Conservation (phyloP, 2,113 vertebrate genomes). For the Neogale vison region DNA sequence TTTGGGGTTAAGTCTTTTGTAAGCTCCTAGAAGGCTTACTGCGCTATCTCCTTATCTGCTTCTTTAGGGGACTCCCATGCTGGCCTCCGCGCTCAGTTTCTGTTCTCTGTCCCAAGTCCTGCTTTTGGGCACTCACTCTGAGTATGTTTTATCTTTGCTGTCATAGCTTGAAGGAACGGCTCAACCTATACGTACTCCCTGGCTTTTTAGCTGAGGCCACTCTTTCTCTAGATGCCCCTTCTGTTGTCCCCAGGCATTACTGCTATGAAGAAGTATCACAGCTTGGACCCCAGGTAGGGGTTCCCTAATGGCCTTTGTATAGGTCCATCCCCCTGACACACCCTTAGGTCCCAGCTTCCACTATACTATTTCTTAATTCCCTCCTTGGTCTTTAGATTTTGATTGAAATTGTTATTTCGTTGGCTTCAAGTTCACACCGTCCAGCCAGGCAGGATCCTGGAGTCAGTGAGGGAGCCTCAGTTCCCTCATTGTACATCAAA, state of each 20-base stretch:
- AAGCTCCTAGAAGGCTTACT: neutral
- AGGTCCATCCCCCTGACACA: rapidly evolving
- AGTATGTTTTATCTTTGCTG: neutral
- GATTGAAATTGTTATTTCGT: neutral
- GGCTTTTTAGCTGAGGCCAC: neutral
- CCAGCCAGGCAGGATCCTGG: neutral
- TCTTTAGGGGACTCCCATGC: neutral
- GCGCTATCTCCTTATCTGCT: neutral
- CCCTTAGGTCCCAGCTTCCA: neutral
- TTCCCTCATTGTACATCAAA: neutral
- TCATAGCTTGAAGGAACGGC: neutral
- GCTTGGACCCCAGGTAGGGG: neutral
- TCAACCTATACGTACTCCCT: neutral
- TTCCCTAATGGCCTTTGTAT: neutral
- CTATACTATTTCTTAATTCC: neutral
- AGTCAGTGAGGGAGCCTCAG: neutral
- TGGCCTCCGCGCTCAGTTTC: neutral
- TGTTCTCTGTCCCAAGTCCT: neutral
- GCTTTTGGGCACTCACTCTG: neutral
- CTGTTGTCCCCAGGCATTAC: neutral
- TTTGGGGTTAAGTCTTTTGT: neutral
- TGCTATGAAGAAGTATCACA: neutral
- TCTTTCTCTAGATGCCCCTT: neutral
- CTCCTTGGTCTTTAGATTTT: neutral
- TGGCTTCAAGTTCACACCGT: neutral